phyloP scores from a whole-genome alignment of 2,113 vertebrate genomes.

The Lipophrys pholis region DNA sequence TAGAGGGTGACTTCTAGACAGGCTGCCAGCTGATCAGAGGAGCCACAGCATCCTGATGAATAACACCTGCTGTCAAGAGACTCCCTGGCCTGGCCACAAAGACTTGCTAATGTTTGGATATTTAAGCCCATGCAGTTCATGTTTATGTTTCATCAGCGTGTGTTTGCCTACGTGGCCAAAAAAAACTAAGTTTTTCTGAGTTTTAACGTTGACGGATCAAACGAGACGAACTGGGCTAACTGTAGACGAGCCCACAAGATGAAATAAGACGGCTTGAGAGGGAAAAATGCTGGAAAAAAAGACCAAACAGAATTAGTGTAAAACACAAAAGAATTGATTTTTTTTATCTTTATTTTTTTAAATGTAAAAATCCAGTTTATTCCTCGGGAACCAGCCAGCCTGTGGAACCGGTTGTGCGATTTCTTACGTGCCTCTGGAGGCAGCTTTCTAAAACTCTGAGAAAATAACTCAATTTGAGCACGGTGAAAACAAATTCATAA shows the following conservation, averaged over 20 bases:
- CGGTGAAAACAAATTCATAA: neutral
- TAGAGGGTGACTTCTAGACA: constrained; percentile 60
- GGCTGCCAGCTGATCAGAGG: constrained; percentile 58
- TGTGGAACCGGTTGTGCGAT: neutral
- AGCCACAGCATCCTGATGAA: constrained; percentile 52
- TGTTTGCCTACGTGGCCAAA: neutral
- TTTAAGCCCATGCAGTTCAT: constrained; percentile 5
- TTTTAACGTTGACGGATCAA: no score
- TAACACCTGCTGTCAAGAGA: constrained; percentile 57
- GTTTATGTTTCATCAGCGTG: neutral
- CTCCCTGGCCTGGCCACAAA: constrained; percentile 41
- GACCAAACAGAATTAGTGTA: neutral
- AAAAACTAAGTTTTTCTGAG: neutral
- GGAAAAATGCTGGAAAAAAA: constrained; percentile 7
- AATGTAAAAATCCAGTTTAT: neutral
- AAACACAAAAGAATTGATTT: neutral
- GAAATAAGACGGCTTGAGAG: neutral
- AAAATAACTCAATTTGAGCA: neutral
- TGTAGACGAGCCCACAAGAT: no score
- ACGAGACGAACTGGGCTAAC: no score
- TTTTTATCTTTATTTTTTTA: neutral
- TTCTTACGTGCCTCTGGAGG: neutral
- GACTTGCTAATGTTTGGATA: constrained; percentile 19
- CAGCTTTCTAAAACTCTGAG: neutral
- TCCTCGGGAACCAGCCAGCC: neutral